Evolutionary conservation across 2,888 invertebrate species (phyloP), one percentile per base, ranked within the genome.

Genomic region (Coronaproctus castanopsis): DNA sequence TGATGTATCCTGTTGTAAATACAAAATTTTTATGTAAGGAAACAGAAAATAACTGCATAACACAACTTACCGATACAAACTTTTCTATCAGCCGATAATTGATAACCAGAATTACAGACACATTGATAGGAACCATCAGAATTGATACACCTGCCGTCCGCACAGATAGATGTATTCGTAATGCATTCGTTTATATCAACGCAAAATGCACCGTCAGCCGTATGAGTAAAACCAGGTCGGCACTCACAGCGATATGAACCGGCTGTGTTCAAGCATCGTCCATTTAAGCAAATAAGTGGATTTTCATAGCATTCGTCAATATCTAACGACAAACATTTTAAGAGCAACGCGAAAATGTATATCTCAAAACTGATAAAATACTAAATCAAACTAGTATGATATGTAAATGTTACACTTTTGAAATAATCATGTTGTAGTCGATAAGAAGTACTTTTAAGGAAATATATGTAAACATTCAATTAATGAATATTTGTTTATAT

Each of bases 161-260:
- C 78, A 64, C 80, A 81, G 76, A 78, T 24, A 1, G 54, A 54
- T n/a, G 24, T 69, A 21, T 66, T 67, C 49, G 74, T 76, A 52
- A 76, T 75, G 65, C 80, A 80, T 69, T 80, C 80, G 65, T 80
- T 78, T 68, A 77, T 73, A 64, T 81, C 80, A 54, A 77, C 77
- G 66, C 80, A 81, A 68, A 80, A 80, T 0, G 82, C 80, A 48
- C 78, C 78, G 67, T 83, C 83, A 53, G 78, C 76, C 0, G 83
- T 82, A 51, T 85, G 78, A 49, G 81, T 79, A 72, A 85, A 89
- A 0, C 88, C 88, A n/a, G 80, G 75, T 65, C 81, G 76, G 68
- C 89, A 89, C 56, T 80, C 77, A 73, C 90, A 90, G 62, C 81
- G 79, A 72, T 85, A 86, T 1, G 85, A 84, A 1, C 88, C 88